Conservation (phyloP, 2,113 vertebrate genomes). For the Apaloderma vittatum region DNA sequence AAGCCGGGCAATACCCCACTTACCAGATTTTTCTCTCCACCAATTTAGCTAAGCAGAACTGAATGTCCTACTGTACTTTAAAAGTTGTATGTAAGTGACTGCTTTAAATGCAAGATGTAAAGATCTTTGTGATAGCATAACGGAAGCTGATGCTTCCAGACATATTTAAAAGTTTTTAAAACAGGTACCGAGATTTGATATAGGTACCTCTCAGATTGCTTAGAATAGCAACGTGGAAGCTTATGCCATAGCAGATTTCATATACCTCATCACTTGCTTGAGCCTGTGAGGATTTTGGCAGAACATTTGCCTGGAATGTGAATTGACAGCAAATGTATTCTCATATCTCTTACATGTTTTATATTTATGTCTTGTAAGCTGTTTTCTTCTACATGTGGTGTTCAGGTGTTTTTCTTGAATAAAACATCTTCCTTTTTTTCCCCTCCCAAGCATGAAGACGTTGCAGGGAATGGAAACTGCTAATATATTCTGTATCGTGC, state of each 20-base stretch:
- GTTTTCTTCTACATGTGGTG: not conserved
- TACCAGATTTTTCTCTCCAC: not conserved
- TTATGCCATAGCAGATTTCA: not conserved
- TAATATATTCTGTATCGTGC: not conserved
- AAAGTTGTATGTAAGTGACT: not conserved
- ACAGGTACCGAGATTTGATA: not conserved
- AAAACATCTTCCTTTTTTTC: not conserved
- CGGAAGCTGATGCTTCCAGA: not conserved
- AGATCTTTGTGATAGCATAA: not conserved
- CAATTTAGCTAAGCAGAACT: not conserved
- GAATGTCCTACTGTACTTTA: not conserved
- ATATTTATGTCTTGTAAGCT: not conserved
- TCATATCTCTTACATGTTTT: constrained; percentile 33
- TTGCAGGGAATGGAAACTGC: not conserved
- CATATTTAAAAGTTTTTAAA: not conserved
- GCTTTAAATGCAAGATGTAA: not conserved
- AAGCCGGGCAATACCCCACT: rapidly evolving
- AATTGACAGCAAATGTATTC: constrained; percentile 17
- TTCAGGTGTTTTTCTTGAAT: not conserved
- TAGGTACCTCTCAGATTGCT: not conserved
- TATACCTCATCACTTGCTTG: not conserved
- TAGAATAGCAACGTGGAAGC: constrained; percentile 13
- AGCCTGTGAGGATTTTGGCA: not conserved
- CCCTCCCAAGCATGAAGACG: not conserved
- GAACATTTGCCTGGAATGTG: not conserved